A percentile compares a stretch with the other conserved stretches of the same genome.
These are phyloP conservation scores for Limnothrissa miodon DNA, from an alignment of 2,113 vertebrate species.

Conservation along the genomic window DNA sequence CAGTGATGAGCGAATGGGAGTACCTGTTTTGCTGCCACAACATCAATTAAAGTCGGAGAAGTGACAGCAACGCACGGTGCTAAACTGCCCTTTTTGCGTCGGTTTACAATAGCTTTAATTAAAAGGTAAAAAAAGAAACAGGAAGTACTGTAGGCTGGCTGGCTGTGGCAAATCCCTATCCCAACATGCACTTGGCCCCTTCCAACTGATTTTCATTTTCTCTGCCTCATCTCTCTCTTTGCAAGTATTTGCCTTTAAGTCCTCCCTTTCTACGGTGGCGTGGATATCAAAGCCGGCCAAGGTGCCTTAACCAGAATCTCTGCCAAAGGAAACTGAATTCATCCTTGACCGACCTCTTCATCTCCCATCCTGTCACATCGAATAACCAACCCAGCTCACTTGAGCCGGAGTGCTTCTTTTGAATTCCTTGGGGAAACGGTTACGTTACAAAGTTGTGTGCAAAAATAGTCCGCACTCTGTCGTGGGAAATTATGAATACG, in stretches of 20 bases:
- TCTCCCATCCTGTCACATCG: background rate
- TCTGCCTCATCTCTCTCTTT: background rate
- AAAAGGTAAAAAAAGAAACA: background rate
- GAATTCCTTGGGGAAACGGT: background rate
- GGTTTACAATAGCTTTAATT: background rate
- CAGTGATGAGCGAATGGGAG: background rate
- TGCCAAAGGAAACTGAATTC: background rate
- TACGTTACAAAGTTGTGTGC: background rate
- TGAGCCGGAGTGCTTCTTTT: background rate
- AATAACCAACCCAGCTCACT: slow-evolving; percentile 4
- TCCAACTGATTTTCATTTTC: background rate
- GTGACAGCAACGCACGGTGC: background rate
- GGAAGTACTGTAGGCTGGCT: too few relatives aligned
- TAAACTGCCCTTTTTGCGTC: background rate
- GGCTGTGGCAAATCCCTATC: background rate
- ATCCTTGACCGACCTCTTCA: slow-evolving; percentile 9
- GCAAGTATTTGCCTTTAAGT: background rate
- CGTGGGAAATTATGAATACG: background rate
- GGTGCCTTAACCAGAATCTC: background rate
- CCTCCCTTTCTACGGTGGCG: background rate
- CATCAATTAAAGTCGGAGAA: background rate
- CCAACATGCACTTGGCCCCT: background rate
- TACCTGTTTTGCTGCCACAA: background rate
- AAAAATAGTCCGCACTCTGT: background rate
- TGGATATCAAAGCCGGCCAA: background rate